A percentile compares a stretch with the other conserved stretches of the same genome.
Evolutionary conservation across 2,888 invertebrate genomes (phyloP).

Genomic region (Argynnis bischoffii): DNA sequence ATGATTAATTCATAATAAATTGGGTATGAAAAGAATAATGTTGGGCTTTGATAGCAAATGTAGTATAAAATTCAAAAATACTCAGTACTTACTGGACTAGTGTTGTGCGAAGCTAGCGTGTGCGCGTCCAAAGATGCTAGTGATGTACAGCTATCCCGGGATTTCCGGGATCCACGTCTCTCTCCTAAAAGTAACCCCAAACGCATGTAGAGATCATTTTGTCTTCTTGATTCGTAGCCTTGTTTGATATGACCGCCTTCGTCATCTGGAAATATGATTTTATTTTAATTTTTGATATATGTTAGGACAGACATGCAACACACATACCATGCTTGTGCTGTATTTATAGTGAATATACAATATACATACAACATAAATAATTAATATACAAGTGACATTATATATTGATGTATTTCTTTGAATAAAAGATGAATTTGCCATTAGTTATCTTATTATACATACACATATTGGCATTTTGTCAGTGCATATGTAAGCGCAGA

Average conservation of each 20-base stretch:
- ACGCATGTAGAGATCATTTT: slow-evolving; percentile 92
- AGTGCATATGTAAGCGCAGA: no score
- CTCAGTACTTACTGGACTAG: slow-evolving; percentile 85
- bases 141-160: slow-evolving; percentile 76
- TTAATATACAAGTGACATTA: neutral
- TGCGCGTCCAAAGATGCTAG: slow-evolving; percentile 84
- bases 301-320: slow-evolving; percentile 22
- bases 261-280: slow-evolving; percentile 81
- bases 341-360: slow-evolving; percentile 4
- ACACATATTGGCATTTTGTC: no score
- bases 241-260: slow-evolving; percentile 87
- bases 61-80: neutral
- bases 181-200: slow-evolving; percentile 91
- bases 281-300: slow-evolving; percentile 3
- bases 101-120: slow-evolving; percentile 89
- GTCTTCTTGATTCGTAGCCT: slow-evolving; percentile 71
- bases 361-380: neutral
- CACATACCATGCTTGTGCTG: slow-evolving; percentile 35
- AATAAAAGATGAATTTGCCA: no score
- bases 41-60: no score
- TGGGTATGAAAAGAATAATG: no score
- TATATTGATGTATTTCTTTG: no score
- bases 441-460: no score
- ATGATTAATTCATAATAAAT: no score
- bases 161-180: slow-evolving; percentile 77